Base-by-base conservation (phyloP, 2,888 invertebrate species). In the Globia sparganii region DNA sequence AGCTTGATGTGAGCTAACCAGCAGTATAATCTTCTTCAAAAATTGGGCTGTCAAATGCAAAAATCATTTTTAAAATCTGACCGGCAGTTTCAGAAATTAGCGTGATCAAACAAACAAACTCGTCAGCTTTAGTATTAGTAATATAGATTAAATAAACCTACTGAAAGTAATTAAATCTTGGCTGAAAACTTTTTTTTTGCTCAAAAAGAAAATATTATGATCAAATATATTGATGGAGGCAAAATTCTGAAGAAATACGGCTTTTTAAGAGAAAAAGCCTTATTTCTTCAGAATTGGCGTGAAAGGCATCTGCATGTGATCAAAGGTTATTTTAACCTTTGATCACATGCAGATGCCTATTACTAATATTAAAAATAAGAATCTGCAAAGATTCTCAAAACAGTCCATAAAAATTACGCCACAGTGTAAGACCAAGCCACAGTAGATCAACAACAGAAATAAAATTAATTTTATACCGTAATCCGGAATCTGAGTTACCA, bases 391-490 rank as follows among this genome's bases (percentile, higher is more conserved):
- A 9, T 67, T 46, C 4, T 1, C 15, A 31, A 25, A 18, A 31
- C 1, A 25, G 9, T 31, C 15, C 4, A 9, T 34, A 34, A 5
- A 46, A 25, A 66, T 66, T 76, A 78, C 75, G 15, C 11, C n/a
- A 75, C 80, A 18, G 69, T 79, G 79, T 79, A 73, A 73, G 67
- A 28, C 9, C 1, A 61, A 61, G 3, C 46, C 4, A 28, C 11
- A 56, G 56, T 25, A 53, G n/a, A 46, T 40, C 46, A 77, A 72
- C 18, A 64, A 73, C 62, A 83, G 21, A 85, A 61, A 73, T 69
- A 71, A 77, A 79, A 71, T 68, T 72, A 72, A 81, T 69, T 74
- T 66, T 49, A 83, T 74, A 40, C 69, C 40, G 64, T 53, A 64
- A 62, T 74, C 77, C 59, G 77, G 71, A 82, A 72, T 77, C 69